Evolutionary conservation across 2,888 invertebrate genomes (phyloP).

Genomic region (Gibbula magus): DNA sequence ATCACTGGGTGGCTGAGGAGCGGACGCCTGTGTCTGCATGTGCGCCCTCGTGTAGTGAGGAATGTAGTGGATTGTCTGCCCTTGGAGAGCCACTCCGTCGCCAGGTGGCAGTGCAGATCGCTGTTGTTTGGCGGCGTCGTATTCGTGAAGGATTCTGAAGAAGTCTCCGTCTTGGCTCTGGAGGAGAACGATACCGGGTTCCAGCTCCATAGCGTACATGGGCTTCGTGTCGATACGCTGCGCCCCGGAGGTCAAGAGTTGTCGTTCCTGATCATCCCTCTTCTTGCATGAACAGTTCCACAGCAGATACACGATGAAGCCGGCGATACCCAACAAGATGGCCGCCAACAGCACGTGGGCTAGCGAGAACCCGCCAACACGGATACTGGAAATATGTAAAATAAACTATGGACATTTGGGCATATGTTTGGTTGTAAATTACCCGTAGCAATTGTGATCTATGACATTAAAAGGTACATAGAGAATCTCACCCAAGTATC

Average conservation of each 20-base stretch:
- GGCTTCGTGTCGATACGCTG: conserved; percentile 3
- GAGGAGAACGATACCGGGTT: conserved; percentile 42
- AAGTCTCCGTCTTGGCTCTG: conserved; percentile 44
- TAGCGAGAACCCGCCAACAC: conserved; percentile 37
- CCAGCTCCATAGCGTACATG: conserved; percentile 43
- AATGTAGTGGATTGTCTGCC: conserved; percentile 31
- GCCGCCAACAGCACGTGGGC: conserved; percentile 33
- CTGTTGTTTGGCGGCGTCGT: conserved; percentile 28
- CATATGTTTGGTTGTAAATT: neutral
- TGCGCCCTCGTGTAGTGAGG: conserved; percentile 16
- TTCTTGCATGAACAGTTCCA: conserved; percentile 42
- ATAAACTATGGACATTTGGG: neutral
- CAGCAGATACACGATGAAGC: conserved; percentile 38
- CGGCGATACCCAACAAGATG: conserved; percentile 28
- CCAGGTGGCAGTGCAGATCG: neutral
- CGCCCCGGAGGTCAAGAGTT: neutral
- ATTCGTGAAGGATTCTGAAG: conserved; percentile 43
- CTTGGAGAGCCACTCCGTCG: neutral
- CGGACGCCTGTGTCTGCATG: conserved; percentile 24
- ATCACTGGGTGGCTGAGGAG: conserved; percentile 15
- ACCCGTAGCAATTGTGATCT: too few relatives aligned
- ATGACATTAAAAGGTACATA: too few relatives aligned
- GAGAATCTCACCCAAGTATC: too few relatives aligned
- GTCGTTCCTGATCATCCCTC: neutral
- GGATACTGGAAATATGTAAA: conserved; percentile 18